Evolutionary conservation across 2,113 vertebrate species (phyloP), one percentile per base, ranked within the genome.

Genomic region (Gobius niger): DNA sequence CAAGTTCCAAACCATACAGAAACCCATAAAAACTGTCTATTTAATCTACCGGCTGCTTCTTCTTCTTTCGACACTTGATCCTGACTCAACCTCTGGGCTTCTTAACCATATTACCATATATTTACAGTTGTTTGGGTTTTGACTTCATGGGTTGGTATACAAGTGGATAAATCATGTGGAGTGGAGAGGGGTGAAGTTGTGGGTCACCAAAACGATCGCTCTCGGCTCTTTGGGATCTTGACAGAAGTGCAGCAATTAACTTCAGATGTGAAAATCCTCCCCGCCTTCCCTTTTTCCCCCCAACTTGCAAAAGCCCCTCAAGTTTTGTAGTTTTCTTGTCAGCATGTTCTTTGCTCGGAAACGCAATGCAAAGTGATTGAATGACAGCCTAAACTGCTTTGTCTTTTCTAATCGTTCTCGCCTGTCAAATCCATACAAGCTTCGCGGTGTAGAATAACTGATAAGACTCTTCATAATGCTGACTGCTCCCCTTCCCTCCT

Each of bases 401-500:
- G 63, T 65, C 64, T 52, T 64, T 24, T 52, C 47, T 64, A 49
- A 18, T 74, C 49, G 13, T 75, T 77, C 68, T 59, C 51, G 9
- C 46, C 46, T 50, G 47, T 65, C 47, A 44, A 2, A 9, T 63
- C 52, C 70, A 9, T 68, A 66, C 72, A 85, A 70, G 77, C 66
- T 67, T 40, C 66, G 42, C n/a, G 64, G 76, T 81, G 72, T 72
- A 72, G 70, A 77, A 52, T 82, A 79, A 82, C 78, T 72, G 75
- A 84, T 80, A 24, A 41, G 64, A 66, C 72, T 67, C 70, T 80
- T 83, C 76, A 78, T 72, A 82, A 78, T 63, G 80, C 81, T 82
- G 86, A 85, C 76, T 68, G 69, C 41, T 40, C 49, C 49, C 40
- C 14, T 24, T 15, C 41, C n/a, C 44, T 51, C 42, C 19, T 63